These are phyloP conservation scores for Pogonognathellus flavescens DNA, from an alignment of 1,140 invertebrate genomes.

Conservation along the genomic window DNA sequence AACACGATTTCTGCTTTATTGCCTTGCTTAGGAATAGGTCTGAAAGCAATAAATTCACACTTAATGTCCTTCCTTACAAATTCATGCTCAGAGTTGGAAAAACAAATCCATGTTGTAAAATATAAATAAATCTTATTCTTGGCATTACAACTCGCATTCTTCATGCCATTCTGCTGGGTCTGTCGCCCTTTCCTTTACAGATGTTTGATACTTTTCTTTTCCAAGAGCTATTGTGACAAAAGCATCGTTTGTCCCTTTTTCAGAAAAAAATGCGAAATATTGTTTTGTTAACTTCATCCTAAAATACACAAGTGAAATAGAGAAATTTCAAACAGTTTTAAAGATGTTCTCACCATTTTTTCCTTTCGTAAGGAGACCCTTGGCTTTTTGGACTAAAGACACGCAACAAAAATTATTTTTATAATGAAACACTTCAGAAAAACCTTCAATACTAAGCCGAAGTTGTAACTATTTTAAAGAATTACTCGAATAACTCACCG, in stretches of 20 bases:
- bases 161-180: conserved; percentile 92
- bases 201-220: conserved; percentile 96
- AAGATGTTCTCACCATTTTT: conserved; percentile 79
- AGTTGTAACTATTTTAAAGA: too few relatives aligned
- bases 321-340: background rate
- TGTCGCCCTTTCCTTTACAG: conserved; percentile 87
- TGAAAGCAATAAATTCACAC: conserved; percentile 68
- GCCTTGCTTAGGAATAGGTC: conserved; percentile 85
- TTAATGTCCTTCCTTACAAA: too few relatives aligned
- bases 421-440: conserved; percentile 17
- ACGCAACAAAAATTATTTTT: conserved; percentile 67
- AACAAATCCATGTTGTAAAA: too few relatives aligned
- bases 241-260: conserved; percentile 86
- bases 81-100: too few relatives aligned
- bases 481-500: conserved; percentile 73
- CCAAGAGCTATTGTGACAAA: conserved; percentile 94
- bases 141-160: conserved; percentile 91
- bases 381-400: conserved; percentile 79
- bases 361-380: conserved; percentile 83
- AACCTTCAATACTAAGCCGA: too few relatives aligned
- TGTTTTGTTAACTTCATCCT: background rate
- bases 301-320: background rate
- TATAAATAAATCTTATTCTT: background rate
- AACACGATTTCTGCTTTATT: conserved; percentile 88
- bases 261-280: conserved; percentile 24